Evolutionary conservation across 92 coral and sea anemone genomes (phyloP), one percentile per base, ranked within the genome.

Genomic region (Blastomussa wellsi): DNA sequence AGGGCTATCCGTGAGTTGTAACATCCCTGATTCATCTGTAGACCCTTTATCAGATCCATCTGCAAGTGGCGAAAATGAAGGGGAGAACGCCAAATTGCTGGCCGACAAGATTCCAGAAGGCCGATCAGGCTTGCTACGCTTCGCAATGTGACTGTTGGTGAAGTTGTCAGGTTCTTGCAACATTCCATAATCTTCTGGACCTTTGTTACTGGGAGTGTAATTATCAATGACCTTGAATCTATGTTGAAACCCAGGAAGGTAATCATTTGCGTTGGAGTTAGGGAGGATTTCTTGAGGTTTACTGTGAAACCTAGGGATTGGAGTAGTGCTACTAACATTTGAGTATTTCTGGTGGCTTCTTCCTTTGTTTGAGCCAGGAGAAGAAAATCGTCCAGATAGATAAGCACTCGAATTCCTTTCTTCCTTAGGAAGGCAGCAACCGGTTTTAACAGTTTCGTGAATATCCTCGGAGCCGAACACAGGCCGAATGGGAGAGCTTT

Each of bases 31-130:
- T 36, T 19, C 75, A 37, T 33, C 3, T 79, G 71, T 12, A 89
- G 76, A 60, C 53, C 79, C 35, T 37, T 28, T 47, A 83, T 88
- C 74, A 83, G 52, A 49, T 55, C 81, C 16, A 82, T 69, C 74
- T 89, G 86, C 51, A 69, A 62, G 84, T 71, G 57, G 19, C 84
- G 80, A 41, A 76, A 81, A 57, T 73, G 87, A 17, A 73, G 82
- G 31, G 88, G 88, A 42, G 77, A 83, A 20, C 49, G 72, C 71
- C 80, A 77, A 15, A 85, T 75, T 4, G 84, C 90, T 24, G 90
- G 90, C 24, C 90, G 90, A 69, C 71, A 53, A 0, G 90, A 81
- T 60, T 87, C 90, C 36, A 80, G 86, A 2, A 76, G 41, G 38
- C 86, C 90, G 19, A 87, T 39, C 2, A 87, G 37, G 22, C 84